phyloP scores from a whole-genome alignment of 2,888 invertebrate genomes.

The Himalopsyche anomala region DNA sequence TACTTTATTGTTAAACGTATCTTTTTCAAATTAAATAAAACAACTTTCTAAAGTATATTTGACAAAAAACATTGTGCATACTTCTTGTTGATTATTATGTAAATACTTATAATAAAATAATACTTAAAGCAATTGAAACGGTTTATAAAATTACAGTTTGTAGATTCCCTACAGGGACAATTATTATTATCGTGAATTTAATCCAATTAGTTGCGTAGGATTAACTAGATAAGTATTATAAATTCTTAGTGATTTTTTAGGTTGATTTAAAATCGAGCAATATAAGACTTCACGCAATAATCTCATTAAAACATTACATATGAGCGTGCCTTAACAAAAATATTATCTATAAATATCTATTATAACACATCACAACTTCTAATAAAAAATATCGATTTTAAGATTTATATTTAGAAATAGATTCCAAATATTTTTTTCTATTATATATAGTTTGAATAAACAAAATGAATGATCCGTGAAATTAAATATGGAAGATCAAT shows the following conservation, averaged over 20 bases:
- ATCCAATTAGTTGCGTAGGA: conserved; percentile 19
- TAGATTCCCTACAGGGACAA: conserved; percentile 58
- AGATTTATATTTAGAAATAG: too few species aligned
- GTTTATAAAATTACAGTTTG: neutral
- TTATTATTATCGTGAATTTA: conserved; percentile 44
- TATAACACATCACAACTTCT: too few species aligned
- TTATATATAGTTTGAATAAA: too few species aligned
- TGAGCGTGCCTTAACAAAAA: too few species aligned
- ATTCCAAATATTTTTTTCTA: too few species aligned
- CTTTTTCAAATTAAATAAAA: too few species aligned
- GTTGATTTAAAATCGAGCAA: conserved; percentile 44
- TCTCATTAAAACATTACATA: neutral
- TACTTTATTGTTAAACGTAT: too few species aligned
- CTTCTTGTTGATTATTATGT: neutral
- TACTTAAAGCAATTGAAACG: neutral
- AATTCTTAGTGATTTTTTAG: conserved; percentile 27
- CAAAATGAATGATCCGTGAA: too few species aligned
- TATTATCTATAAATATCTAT: too few species aligned
- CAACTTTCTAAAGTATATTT: neutral
- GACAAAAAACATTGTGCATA: neutral
- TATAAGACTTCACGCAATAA: conserved; percentile 25
- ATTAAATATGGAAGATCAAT: too few species aligned
- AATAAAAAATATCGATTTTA: too few species aligned
- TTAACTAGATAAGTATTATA: conserved; percentile 16
- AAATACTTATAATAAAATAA: neutral